Evolutionary conservation across 35 echinoderm and acorn worm genomes (phyloP).

Genomic region (Ophioderma brevispina): DNA sequence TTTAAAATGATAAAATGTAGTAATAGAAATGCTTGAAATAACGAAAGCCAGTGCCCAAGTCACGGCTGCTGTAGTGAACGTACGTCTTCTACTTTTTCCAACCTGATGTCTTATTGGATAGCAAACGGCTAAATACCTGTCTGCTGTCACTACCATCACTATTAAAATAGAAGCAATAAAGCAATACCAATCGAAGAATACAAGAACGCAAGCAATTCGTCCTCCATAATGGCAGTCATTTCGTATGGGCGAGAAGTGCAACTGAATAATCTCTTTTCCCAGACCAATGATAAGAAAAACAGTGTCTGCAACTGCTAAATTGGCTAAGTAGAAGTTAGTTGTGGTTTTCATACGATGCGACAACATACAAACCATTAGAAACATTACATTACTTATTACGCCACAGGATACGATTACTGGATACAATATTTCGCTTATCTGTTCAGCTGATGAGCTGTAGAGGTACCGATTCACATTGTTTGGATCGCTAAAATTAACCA

Average conservation of each 20-base stretch:
- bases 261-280: slow-evolving; percentile 39
- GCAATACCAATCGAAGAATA: slow-evolving; percentile 11
- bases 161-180: slow-evolving; percentile 55
- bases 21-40: no score
- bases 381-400: slow-evolving; percentile 36
- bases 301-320: slow-evolving; percentile 58
- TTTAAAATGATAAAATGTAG: no score
- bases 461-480: not conserved
- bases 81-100: not conserved
- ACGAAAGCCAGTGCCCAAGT: no score
- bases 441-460: not conserved
- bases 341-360: slow-evolving; percentile 58
- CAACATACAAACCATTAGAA: slow-evolving; percentile 24
- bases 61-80: not conserved
- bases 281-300: slow-evolving; percentile 40
- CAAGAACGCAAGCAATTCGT: slow-evolving; percentile 24
- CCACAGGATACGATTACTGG: slow-evolving; percentile 56
- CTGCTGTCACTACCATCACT: slow-evolving; percentile 45
- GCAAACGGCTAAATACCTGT: slow-evolving; percentile 71
- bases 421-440: slow-evolving; percentile 20
- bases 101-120: slow-evolving; percentile 45
- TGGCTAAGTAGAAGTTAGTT: slow-evolving; percentile 61
- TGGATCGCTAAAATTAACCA: not conserved
- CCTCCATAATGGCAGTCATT: slow-evolving; percentile 30
- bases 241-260: slow-evolving; percentile 21